phyloP scores from a whole-genome alignment of 1,140 invertebrate genomes.

The Aphis gossypii region DNA sequence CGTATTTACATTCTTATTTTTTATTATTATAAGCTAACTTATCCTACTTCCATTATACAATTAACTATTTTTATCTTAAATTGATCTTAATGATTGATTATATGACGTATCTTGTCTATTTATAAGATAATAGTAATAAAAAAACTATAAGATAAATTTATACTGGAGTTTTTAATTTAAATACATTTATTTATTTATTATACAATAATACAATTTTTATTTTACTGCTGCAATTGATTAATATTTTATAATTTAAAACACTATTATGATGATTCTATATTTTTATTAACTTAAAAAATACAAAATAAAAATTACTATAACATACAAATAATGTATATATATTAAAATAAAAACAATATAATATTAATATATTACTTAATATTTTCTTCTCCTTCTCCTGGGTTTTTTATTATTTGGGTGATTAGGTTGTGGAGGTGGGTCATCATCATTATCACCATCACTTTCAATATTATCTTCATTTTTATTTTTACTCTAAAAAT shows the following conservation, averaged over 20 bases:
- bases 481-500: slow-evolving; percentile 52
- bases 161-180: background rate
- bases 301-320: slow-evolving; percentile 28
- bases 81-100: no score
- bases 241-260: slow-evolving; percentile 13
- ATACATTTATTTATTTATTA: background rate
- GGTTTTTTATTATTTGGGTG: slow-evolving; percentile 8
- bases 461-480: background rate
- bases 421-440: slow-evolving; percentile 36
- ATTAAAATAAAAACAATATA: slow-evolving; percentile 10
- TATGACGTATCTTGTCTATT: no score
- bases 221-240: background rate
- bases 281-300: slow-evolving; percentile 17
- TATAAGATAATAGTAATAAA: no score
- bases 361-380: background rate
- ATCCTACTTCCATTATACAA: no score
- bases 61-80: no score
- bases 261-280: background rate
- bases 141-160: no score
- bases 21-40: background rate
- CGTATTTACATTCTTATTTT: background rate
- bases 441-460: slow-evolving; percentile 43
- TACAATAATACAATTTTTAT: background rate
- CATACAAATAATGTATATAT: background rate
- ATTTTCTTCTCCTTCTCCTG: slow-evolving; percentile 48